phyloP scores from a whole-genome alignment of 1,140 invertebrate species.

The Scaptomyza pallida region DNA sequence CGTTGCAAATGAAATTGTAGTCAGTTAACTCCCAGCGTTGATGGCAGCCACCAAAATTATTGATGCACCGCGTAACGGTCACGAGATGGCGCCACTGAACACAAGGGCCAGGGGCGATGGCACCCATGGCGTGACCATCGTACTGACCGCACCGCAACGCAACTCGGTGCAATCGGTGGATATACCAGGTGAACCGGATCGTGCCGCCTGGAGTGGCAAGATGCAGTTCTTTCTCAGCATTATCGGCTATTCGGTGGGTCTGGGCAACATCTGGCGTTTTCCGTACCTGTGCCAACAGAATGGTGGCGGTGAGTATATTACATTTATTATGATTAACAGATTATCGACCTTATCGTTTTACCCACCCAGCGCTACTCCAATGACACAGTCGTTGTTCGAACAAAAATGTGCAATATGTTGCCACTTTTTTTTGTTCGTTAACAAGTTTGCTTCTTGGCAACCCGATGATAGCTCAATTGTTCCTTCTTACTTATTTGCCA shows the following conservation, averaged over 20 bases:
- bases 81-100: conserved; percentile 91
- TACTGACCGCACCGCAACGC: conserved; percentile 85
- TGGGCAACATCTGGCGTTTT: conserved; percentile 98
- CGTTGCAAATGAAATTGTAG: conserved; percentile 25
- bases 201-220: conserved; percentile 92
- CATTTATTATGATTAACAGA: background rate
- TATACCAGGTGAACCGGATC: conserved; percentile 85
- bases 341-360: background rate
- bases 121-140: conserved; percentile 88
- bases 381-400: conserved; percentile 15
- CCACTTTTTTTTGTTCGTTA: background rate
- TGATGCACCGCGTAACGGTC: conserved; percentile 85
- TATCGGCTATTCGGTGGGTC: conserved; percentile 94
- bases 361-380: background rate
- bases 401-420: conserved; percentile 13
- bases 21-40: conserved; percentile 52
- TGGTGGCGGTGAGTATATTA: conserved; percentile 92
- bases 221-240: conserved; percentile 96
- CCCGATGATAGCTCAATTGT: background rate
- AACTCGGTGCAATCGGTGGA: conserved; percentile 85
- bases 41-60: conserved; percentile 84
- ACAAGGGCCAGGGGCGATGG: conserved; percentile 86
- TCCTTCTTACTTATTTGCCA: background rate
- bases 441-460: conserved; percentile 4
- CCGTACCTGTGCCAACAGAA: conserved; percentile 97